Conservation (phyloP, 2,113 vertebrate species). For the Glaucomys volans region DNA sequence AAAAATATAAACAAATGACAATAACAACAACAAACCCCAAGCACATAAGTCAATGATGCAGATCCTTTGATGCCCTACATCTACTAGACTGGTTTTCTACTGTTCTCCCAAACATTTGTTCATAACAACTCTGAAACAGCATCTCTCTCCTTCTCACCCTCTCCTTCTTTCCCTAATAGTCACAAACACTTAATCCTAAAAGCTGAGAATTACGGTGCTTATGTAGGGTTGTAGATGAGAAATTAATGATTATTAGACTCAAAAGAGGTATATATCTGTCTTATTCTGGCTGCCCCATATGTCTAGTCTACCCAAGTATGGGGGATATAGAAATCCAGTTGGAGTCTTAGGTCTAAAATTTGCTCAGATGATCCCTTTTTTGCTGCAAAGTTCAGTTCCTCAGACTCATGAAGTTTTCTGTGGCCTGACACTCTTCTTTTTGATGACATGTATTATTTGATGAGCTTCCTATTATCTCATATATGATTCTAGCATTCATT, state of each 20-base stretch:
- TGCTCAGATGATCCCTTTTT: not conserved
- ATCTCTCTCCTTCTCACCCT: no score
- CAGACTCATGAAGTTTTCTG: not conserved
- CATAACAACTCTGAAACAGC: not conserved
- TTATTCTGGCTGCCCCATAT: not conserved
- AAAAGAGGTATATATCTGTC: not conserved
- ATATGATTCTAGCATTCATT: not conserved
- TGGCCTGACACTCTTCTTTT: not conserved
- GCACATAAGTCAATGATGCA: not conserved
- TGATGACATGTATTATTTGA: not conserved
- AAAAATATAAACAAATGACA: constrained; percentile 25
- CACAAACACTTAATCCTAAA: not conserved
- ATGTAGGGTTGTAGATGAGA: not conserved
- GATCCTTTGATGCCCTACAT: not conserved
- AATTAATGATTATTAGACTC: not conserved
- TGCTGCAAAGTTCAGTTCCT: not conserved
- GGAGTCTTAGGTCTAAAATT: not conserved
- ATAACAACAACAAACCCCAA: not conserved
- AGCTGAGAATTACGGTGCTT: not conserved
- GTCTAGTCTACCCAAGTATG: not conserved
- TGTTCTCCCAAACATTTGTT: not conserved
- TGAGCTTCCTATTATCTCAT: not conserved
- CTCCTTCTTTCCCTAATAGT: not conserved
- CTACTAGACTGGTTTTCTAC: not conserved
- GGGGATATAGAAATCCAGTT: not conserved